phyloP scores from a whole-genome alignment of 2,888 invertebrate species.

The Tipula lateralis region DNA sequence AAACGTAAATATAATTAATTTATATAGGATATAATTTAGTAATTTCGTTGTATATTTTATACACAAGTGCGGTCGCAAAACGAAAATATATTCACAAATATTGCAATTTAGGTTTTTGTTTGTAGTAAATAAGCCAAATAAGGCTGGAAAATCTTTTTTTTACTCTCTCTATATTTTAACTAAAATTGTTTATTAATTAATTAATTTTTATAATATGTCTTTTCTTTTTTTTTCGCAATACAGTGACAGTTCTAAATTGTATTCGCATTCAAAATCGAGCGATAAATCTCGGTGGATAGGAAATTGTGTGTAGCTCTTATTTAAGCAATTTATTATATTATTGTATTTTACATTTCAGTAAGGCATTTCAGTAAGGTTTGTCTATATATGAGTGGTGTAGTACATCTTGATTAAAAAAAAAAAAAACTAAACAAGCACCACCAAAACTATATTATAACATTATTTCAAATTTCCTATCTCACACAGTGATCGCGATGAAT shows the following conservation, averaged over 20 bases:
- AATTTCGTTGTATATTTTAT: constrained; percentile 12
- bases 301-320: not conserved
- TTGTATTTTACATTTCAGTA: not conserved
- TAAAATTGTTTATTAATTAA: not conserved
- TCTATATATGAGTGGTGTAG: not conserved
- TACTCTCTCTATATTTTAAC: not conserved
- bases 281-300: not conserved
- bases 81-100: not conserved
- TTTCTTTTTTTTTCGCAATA: not conserved
- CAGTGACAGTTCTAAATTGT: not conserved
- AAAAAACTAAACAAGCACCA: too few relatives aligned
- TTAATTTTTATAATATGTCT: not conserved
- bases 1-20: not conserved
- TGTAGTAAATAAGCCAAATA: not conserved
- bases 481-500: not conserved
- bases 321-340: not conserved
- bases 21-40: not conserved
- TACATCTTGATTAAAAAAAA: not conserved
- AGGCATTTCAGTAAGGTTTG: not conserved
- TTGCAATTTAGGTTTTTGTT: not conserved
- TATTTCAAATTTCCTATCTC: not conserved
- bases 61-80: not conserved
- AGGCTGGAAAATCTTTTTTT: not conserved
- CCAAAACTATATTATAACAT: too few relatives aligned
- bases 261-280: not conserved